Evolutionary conservation across 2,797 vertebrate genomes (phyloP), one percentile per base, ranked within the genome.

Genomic region (Arrhamphus sclerolepis): DNA sequence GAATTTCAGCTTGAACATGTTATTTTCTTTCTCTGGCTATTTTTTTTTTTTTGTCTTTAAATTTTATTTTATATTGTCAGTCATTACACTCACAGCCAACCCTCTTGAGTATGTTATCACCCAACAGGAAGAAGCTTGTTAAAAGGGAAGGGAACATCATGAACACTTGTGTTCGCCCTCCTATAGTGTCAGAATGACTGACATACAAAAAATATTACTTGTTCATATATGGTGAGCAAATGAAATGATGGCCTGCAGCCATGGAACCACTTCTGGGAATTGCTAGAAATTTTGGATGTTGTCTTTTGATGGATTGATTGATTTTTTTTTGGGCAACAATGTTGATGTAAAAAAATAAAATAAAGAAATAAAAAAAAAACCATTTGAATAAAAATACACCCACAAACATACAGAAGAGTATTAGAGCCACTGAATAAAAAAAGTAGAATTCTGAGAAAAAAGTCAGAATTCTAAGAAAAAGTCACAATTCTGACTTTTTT

Each of bases 141-240:
- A 66, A 75, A 71, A 72, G 46, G 6, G 46, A 67, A 47, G 34
- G 66, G 31, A 66, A 50, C 53, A 20, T 39, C 49, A 26, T 18
- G 5, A 48, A 34, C 21, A 22, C 34, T 38, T 39, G 51, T 56
- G 44, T 28, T 59, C 2, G 22, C 22, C 41, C 44, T 74, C 53
- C 51, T 50, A 43, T 42, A 40, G 47, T 53, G 42, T 34, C 28
- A 50, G 19, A 39, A 38, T 61, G 62, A 62, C 61, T 52, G 39
- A 59, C 66, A 57, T 39, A 7, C 31, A 58, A 66, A 60, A 26
- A 63, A 75, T 75, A 64, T 66, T 28, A 65, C 64, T 68, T 67
- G 46, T 76, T 74, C 66, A 34, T 69, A 43, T 38, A 20, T 26
- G 7, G 0, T 16, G 40, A 78, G 67, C 17, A 62, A 77, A 77